Percentiles rank a stretch among this genome's conserved stretches.
Evolutionary conservation across 2,888 invertebrate genomes (phyloP).

Genomic region (Lingula anatina): DNA sequence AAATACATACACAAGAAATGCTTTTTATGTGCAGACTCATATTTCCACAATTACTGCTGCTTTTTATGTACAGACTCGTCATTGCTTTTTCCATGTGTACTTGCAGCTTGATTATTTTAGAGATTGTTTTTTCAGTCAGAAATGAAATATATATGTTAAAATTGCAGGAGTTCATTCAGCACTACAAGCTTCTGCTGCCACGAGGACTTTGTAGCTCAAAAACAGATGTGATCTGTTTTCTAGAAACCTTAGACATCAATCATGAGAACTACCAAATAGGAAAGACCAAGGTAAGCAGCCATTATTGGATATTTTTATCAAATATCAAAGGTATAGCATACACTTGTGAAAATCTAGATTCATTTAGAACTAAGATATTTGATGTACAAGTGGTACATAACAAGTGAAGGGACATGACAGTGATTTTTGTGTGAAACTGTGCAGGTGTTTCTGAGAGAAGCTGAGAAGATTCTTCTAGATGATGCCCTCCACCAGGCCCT

Average conservation of each 20-base stretch:
- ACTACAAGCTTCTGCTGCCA: conserved; percentile 84
- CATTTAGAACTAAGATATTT: too few relatives aligned
- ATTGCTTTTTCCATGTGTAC: too few relatives aligned
- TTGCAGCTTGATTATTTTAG: too few relatives aligned
- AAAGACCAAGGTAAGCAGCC: conserved; percentile 64
- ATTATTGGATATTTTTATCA: not conserved
- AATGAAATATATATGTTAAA: too few relatives aligned
- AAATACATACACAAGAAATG: too few relatives aligned
- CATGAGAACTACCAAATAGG: conserved; percentile 87
- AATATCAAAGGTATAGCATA: not conserved
- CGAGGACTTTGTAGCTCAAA: conserved; percentile 79
- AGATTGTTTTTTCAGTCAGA: too few relatives aligned
- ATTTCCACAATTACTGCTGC: too few relatives aligned
- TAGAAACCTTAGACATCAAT: conserved; percentile 77
- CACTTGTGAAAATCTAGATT: too few relatives aligned
- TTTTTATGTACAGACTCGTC: too few relatives aligned
- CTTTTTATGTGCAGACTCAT: too few relatives aligned
- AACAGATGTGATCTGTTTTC: conserved; percentile 77
- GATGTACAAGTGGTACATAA: too few relatives aligned
- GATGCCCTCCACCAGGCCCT: conserved; percentile 89
- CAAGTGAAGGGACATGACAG: too few relatives aligned
- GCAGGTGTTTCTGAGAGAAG: conserved; percentile 80
- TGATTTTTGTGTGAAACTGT: not conserved
- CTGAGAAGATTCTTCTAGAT: conserved; percentile 87
- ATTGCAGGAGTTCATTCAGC: conserved; percentile 75